Evolutionary conservation across 2,797 vertebrate genomes (phyloP).

Genomic region (Sarcoramphus papa): DNA sequence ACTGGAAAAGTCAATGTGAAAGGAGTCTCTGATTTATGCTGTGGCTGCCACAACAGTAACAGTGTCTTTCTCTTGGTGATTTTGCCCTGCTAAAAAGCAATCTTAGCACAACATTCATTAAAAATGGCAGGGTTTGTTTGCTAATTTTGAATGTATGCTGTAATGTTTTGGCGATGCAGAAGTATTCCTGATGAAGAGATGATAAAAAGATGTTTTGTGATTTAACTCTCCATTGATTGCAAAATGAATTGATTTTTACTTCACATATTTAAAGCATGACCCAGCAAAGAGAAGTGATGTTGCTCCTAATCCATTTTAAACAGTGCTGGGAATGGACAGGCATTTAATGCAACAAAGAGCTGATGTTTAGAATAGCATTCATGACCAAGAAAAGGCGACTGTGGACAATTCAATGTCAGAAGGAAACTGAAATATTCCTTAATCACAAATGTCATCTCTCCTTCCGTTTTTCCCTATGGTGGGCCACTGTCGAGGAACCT

Average conservation of each 20-base stretch:
- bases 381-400: background rate
- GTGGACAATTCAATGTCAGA: background rate
- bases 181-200: background rate
- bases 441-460: background rate
- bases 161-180: background rate
- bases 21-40: background rate
- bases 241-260: background rate
- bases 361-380: background rate
- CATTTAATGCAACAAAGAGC: background rate
- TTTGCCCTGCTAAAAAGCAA: conserved; percentile 24
- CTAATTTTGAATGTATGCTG: background rate
- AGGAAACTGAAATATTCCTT: background rate
- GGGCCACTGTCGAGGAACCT: background rate
- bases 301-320: conserved; percentile 1
- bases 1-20: conserved; percentile 16
- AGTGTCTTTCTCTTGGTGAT: background rate
- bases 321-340: background rate
- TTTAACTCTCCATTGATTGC: background rate
- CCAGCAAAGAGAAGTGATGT: background rate
- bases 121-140: background rate
- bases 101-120: background rate
- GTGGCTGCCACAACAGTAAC: background rate
- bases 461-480: background rate
- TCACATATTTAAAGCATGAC: background rate
- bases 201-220: background rate